Evolutionary conservation across 2,113 vertebrate genomes (phyloP).

Genomic region (Craseonycteris thonglongyai): DNA sequence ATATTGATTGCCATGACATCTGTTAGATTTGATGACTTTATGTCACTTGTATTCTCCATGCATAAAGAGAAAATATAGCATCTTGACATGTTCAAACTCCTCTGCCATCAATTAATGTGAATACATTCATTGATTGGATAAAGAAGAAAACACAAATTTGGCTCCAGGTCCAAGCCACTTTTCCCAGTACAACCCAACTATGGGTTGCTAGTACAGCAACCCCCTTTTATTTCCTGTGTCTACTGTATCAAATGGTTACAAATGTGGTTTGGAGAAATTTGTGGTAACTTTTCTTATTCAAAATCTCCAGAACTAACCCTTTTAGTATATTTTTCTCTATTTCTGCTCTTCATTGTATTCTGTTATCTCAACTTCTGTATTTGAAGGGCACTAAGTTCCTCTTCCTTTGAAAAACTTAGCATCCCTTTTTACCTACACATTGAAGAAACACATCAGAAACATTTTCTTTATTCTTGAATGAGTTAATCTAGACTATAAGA

Average conservation of each 20-base stretch:
- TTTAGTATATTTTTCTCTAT: background rate
- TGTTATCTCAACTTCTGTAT: background rate
- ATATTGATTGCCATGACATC: background rate
- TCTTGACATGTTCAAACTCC: background rate
- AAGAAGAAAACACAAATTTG: background rate
- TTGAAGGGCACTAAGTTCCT: background rate
- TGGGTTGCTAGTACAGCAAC: background rate
- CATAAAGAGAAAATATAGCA: background rate
- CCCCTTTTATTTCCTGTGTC: background rate
- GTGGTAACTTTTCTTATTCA: background rate
- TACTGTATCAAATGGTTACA: background rate
- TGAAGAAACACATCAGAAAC: background rate
- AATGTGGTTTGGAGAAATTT: background rate
- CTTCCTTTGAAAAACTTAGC: background rate
- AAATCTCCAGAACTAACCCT: background rate
- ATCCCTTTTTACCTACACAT: background rate
- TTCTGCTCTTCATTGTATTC: background rate
- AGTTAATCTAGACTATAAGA: background rate
- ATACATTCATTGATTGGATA: background rate
- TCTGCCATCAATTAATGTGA: background rate
- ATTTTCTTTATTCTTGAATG: background rate
- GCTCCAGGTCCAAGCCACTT: background rate
- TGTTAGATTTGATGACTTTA: background rate
- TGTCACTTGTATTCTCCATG: background rate
- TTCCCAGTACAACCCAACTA: background rate